Evolutionary conservation across 1,140 invertebrate genomes (phyloP), one percentile per base, ranked within the genome.

Genomic region (Atta cephalotes): DNA sequence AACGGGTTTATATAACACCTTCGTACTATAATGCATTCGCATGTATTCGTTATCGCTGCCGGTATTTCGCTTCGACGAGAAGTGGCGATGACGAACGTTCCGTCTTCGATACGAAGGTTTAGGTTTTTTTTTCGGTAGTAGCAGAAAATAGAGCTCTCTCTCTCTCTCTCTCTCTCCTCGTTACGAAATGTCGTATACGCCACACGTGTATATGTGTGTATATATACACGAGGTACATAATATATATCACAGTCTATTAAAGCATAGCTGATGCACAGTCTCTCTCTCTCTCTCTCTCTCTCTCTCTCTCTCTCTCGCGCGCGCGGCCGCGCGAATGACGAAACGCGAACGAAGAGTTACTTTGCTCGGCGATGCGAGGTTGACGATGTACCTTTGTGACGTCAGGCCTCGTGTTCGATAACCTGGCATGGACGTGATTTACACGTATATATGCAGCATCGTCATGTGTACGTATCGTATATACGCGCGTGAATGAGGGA

Each of bases 331-430:
- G 89, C 87, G 90, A 90, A 58, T 91, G 90, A 91, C 89, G 89
- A 91, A 91, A 91, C 90, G 87, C 85, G 87, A 88, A 63, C 84
- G 90, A 92, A 74, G 68, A 84, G 92, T 93, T 93, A 92, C 94
- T 94, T 94, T 94, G 92, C 93, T 90, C 91, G 90, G 87, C 93
- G 93, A 94, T 93, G 93, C 92, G 93, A 93, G 90, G 70, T 68
- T 65, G 78, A n/a, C 92, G 93, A 94, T 94, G 93, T 92, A 93
- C 93, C 91, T 94, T 92, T 92, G 90, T 95, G 94, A 95, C 94
- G 94, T 95, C 92, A 94, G 89, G 91, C 87, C 92, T 93, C 93
- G 94, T 94, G 93, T 93, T 93, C 92, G 92, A 93, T 93, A 93
- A 93, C 92, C 91, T 88, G 88, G 60, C 89, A 92, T 79, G 89